Evolutionary conservation across 2,797 vertebrate genomes (phyloP), one percentile per base, ranked within the genome.

Genomic region (Sebastes kiyomatsui): DNA sequence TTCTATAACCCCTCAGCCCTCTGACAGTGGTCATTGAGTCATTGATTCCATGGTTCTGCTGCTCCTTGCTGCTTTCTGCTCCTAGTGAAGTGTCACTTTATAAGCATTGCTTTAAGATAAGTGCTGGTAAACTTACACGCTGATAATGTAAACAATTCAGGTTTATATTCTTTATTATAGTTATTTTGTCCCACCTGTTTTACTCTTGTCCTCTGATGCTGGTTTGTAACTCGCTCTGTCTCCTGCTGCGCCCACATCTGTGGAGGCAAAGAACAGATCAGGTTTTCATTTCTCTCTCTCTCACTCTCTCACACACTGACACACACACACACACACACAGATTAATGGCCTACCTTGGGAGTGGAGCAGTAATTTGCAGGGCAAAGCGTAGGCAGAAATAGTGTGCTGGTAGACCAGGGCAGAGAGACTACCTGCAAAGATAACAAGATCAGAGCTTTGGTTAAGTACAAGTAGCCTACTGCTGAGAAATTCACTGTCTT

Each of bases 381-480:
- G 97, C 87, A 99, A 89, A 0, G 97, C 97, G 73, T 96, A 95
- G 0, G 96, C 84, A 58, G 94, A 96, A 65, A 97, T 95, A 55
- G 95, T 95, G 22, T 99, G 98, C 86, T 99, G 98, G 72, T 96
- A 97, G 54, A 99, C 96, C 5, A 98, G 95, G n/a, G 97, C 97
- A 1, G 98, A 97, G n/a, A 99, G 97, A 86, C 98, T 99, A 16
- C 97, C 98, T 99, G 92, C 2, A 79, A 49, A 49, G 30, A 16
- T 1, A 25, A 74, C 1, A 64, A n/a, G 28, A 61, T 42, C 4
- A 75, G 0, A 27, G 16, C 13, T 27, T 54, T 66, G 5, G 13
- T 79, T 65, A 4, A 69, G 4, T 13, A 64, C 5, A 23, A 11
- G 13, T 42, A 42, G 38, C 38, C 38, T 6, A 25, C 28, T 11